phyloP scores from a whole-genome alignment of 2,797 vertebrate species.

The Diglossa cyanea region DNA sequence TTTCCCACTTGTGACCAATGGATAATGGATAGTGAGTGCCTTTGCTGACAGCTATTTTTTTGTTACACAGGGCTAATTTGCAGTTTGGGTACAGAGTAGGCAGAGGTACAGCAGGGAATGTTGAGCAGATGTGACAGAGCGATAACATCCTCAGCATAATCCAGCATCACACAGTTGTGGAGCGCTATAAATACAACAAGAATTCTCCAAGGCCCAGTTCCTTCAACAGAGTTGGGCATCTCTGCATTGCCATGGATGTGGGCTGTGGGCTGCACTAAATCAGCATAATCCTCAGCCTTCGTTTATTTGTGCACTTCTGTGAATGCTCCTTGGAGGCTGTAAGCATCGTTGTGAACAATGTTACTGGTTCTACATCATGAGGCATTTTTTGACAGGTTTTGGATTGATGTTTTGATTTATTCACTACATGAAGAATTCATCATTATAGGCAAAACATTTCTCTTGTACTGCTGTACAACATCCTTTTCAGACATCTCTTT shows the following conservation, averaged over 20 bases:
- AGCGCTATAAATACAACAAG: not conserved
- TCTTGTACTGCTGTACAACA: not conserved
- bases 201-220: constrained; percentile 2
- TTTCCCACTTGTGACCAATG: not conserved
- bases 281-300: not conserved
- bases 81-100: not conserved
- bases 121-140: constrained; percentile 29
- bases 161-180: not conserved
- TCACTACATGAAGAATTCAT: not conserved
- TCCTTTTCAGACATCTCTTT: not conserved
- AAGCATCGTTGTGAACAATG: not conserved
- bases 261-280: not conserved
- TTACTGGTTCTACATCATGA: not conserved
- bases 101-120: constrained; percentile 7
- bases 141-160: constrained; percentile 12
- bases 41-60: not conserved
- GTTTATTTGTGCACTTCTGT: not conserved
- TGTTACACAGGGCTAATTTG: not conserved
- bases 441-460: not conserved
- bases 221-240: not conserved
- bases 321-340: not conserved
- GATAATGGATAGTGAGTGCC: not conserved
- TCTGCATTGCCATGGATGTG: not conserved
- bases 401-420: not conserved
- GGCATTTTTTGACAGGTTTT: not conserved